These are phyloP conservation scores for Eublepharis macularius DNA, from an alignment of 2,113 vertebrate species.

Conservation along the genomic window DNA sequence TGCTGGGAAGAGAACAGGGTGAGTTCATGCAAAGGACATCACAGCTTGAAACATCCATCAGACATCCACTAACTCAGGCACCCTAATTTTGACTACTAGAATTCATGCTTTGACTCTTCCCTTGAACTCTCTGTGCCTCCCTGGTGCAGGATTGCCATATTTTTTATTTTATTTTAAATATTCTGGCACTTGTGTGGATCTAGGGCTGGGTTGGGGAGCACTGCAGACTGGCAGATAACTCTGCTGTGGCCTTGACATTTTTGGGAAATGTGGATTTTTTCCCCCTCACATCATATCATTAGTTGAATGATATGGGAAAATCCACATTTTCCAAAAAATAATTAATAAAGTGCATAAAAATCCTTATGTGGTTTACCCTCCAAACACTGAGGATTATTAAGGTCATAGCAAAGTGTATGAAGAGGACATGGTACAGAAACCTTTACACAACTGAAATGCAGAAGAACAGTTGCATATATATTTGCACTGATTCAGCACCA, in stretches of 20 bases:
- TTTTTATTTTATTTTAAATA: neutral
- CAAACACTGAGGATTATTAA: neutral
- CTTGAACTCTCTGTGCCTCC: neutral
- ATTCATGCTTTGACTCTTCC: neutral
- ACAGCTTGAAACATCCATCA: too few relatives aligned
- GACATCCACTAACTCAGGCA: too few relatives aligned
- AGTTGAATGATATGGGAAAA: too few relatives aligned
- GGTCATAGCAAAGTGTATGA: neutral
- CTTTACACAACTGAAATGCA: neutral
- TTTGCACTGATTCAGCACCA: neutral
- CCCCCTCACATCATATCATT: too few relatives aligned
- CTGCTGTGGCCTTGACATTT: too few relatives aligned
- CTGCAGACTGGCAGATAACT: neutral
- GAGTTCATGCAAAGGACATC: neutral
- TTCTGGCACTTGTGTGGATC: neutral
- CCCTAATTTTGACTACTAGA: neutral
- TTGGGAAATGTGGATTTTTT: too few relatives aligned
- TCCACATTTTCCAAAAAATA: neutral
- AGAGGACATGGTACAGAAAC: neutral
- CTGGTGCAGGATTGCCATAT: neutral
- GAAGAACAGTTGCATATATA: neutral
- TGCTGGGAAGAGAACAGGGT: neutral
- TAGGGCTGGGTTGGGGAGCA: neutral
- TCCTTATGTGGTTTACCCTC: too few relatives aligned
- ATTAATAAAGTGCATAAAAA: neutral